Evolutionary conservation across 2,797 vertebrate genomes (phyloP).

Genomic region (Antrozous pallidus): DNA sequence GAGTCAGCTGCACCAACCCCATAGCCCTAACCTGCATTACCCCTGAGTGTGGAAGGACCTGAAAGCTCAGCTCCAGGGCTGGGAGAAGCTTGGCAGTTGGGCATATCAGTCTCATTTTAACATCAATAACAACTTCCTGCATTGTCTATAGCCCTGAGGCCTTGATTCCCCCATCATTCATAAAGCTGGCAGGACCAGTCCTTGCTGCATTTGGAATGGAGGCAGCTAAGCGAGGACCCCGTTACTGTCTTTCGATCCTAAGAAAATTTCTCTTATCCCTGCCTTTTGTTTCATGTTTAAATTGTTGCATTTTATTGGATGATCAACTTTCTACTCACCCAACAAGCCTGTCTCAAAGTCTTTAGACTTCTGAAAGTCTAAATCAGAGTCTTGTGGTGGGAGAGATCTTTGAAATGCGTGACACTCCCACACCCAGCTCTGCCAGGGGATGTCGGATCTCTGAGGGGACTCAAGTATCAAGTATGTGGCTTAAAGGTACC

Average conservation of each 20-base stretch:
- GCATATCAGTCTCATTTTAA: background rate
- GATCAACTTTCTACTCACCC: background rate
- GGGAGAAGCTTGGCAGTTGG: background rate
- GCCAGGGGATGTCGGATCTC: background rate
- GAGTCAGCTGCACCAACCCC: background rate
- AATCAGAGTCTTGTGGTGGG: background rate
- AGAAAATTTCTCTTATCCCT: background rate
- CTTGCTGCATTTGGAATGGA: background rate
- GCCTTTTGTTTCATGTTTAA: background rate
- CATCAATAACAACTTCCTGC: background rate
- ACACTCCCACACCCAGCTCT: background rate
- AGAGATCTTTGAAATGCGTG: background rate
- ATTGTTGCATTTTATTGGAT: background rate
- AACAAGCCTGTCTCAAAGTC: background rate
- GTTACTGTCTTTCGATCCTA: background rate
- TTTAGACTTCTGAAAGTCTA: background rate
- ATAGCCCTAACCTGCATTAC: background rate
- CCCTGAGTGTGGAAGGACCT: background rate
- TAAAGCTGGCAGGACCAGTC: background rate
- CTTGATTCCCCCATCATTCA: background rate
- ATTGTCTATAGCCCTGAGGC: background rate
- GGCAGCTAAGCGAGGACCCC: too few relatives aligned
- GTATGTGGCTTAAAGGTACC: background rate
- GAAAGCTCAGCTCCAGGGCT: background rate
- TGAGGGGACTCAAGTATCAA: background rate